Evolutionary conservation across 2,797 vertebrate genomes (phyloP).

Genomic region (Falco novaeseelandiae): DNA sequence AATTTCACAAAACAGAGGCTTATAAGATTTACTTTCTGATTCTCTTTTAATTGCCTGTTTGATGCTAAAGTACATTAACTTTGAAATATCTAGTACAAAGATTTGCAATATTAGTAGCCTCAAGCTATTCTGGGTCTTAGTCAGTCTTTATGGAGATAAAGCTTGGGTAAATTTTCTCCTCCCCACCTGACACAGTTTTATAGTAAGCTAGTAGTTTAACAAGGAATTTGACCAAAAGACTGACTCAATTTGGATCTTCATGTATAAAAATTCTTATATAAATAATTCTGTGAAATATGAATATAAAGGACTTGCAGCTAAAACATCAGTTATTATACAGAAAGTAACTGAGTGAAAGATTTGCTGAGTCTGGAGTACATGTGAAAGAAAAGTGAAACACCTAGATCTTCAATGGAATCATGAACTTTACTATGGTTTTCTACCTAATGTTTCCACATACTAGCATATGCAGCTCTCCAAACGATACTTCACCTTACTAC

Average conservation of each 20-base stretch:
- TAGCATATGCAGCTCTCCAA: not conserved
- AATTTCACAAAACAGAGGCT: not conserved
- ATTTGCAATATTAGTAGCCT: constrained; percentile 21
- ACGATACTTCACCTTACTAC: not conserved
- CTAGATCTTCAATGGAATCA: not conserved
- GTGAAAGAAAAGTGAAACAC: not conserved
- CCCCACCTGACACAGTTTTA: not conserved
- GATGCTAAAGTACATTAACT: not conserved
- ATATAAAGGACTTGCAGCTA: not conserved
- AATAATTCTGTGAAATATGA: not conserved
- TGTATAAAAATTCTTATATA: not conserved
- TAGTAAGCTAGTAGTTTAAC: not conserved
- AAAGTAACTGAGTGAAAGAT: not conserved
- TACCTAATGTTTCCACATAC: not conserved
- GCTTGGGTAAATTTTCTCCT: not conserved
- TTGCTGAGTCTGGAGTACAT: not conserved
- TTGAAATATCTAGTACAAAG: not conserved
- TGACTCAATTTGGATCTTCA: not conserved
- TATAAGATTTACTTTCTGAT: not conserved
- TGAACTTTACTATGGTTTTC: not conserved
- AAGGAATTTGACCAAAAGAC: constrained; percentile 13
- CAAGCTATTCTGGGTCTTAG: constrained; percentile 20
- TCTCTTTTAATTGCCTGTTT: not conserved
- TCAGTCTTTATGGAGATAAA: not conserved
- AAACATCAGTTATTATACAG: not conserved